These are phyloP conservation scores for Enoplosus armatus DNA, from an alignment of 2,797 vertebrate genomes.

Conservation along the genomic window DNA sequence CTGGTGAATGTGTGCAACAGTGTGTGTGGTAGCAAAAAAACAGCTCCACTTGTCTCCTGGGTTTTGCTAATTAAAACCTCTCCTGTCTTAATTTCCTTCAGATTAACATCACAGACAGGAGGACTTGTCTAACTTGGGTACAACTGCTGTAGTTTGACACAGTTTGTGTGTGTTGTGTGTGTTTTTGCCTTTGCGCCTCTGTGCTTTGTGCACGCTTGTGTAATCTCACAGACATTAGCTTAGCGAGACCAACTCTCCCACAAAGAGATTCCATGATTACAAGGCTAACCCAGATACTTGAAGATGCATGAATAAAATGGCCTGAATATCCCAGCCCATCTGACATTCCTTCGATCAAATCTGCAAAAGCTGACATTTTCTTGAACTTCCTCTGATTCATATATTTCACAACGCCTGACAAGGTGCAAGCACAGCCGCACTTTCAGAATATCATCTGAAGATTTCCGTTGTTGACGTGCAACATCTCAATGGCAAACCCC, in stretches of 20 bases:
- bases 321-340: slow-evolving; percentile 45
- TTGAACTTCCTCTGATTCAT: slow-evolving; percentile 48
- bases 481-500: slow-evolving; percentile 35
- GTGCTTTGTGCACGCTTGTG: slow-evolving; percentile 24
- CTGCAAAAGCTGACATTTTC: slow-evolving; percentile 61
- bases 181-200: slow-evolving; percentile 2
- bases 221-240: slow-evolving; percentile 54
- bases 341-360: slow-evolving; percentile 51
- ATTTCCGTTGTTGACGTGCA: not conserved
- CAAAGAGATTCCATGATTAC: slow-evolving; percentile 76
- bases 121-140: slow-evolving; percentile 25
- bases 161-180: slow-evolving; percentile 42
- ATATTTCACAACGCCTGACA: not conserved
- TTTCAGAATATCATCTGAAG: slow-evolving; percentile 33
- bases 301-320: slow-evolving; percentile 42
- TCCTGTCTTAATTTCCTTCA: slow-evolving; percentile 58
- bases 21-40: not conserved
- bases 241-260: slow-evolving; percentile 42
- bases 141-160: slow-evolving; percentile 40
- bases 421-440: not conserved
- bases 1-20: not conserved
- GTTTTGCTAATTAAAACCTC: slow-evolving; percentile 67
- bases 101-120: slow-evolving; percentile 49
- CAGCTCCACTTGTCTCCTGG: slow-evolving; percentile 34
- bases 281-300: slow-evolving; percentile 68